phyloP scores from a whole-genome alignment of 2,113 vertebrate species.

The Gyps fulvus region DNA sequence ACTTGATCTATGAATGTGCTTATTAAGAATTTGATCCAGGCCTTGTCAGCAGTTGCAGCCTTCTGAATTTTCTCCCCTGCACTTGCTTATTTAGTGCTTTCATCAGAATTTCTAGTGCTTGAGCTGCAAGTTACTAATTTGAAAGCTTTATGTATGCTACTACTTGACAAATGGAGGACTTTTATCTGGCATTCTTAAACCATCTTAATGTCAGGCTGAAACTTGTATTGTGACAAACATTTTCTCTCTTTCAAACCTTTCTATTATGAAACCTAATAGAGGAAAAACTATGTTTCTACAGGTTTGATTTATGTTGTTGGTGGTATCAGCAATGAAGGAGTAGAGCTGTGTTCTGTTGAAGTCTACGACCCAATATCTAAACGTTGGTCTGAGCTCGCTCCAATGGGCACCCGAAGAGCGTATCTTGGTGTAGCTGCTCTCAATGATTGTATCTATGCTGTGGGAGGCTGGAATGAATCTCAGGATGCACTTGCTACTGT shows the following conservation, averaged over 20 bases:
- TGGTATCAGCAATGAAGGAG: conserved; percentile 90
- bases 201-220: neutral
- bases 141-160: neutral
- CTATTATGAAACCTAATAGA: neutral
- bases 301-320: conserved; percentile 94
- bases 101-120: neutral
- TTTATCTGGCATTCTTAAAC: neutral
- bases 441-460: conserved; percentile 90
- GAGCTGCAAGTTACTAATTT: neutral
- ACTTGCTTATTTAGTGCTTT: neutral
- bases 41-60: neutral
- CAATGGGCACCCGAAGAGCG: conserved; percentile 87
- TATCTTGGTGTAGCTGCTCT: conserved; percentile 93
- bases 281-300: conserved; percentile 53
- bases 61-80: neutral
- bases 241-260: neutral
- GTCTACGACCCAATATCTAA: conserved; percentile 89
- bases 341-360: conserved; percentile 89
- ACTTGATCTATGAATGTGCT: neutral
- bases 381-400: conserved; percentile 88
- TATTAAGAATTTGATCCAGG: neutral
- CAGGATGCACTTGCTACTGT: conserved; percentile 90
- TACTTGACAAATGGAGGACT: neutral
- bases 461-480: conserved; percentile 94
- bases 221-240: neutral